Evolutionary conservation across 2,797 vertebrate genomes (phyloP), one percentile per base, ranked within the genome.

Genomic region (Crocidura indochinensis): DNA sequence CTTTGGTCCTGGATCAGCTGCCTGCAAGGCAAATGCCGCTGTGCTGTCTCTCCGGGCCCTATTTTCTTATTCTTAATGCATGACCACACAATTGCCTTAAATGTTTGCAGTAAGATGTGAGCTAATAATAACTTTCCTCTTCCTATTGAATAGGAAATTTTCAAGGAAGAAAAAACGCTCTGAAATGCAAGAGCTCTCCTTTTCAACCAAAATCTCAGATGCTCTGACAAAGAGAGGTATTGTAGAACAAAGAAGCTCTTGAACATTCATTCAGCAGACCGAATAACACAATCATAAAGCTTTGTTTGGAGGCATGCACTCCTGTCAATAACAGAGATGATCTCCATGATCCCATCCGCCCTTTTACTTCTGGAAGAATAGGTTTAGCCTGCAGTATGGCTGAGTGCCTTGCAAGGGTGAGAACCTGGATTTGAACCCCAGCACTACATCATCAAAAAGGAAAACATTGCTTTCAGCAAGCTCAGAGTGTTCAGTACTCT

Each of bases 161-260:
- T 69, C 51, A 79, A 83, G 38, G 46, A 78, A 82, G 4, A 8
- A 22, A 87, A 26, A 71, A 72, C 4, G 0, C 26, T 72, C 31
- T 49, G 72, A 73, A 77, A 83, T 76, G 6, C 15, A 56, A 74
- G 4, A 49, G 22, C 2, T 0, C 51, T 44, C 56, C n/a, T 72
- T 71, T 84, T 65, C 65, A 74, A 51, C 31, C 69, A 38, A 80
- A 87, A 64, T 69, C 69, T 64, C 49, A 90, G 72, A 14, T 22
- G 20, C 20, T 24, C 11, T 46, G 56, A 73, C n/a, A 68, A 64
- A 10, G 62, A 2, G 9, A 91, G 62, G n/a, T 27, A 46, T 38
- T 91, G 91, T 12, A 84, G 60, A 87, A 60, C 8, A 44, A 0
- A 44, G 44, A 62, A n/a, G 7, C 10, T 91, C 71, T 24, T 22